Evolutionary conservation across 1,140 invertebrate genomes (phyloP).

Genomic region (Ephestia elutella): DNA sequence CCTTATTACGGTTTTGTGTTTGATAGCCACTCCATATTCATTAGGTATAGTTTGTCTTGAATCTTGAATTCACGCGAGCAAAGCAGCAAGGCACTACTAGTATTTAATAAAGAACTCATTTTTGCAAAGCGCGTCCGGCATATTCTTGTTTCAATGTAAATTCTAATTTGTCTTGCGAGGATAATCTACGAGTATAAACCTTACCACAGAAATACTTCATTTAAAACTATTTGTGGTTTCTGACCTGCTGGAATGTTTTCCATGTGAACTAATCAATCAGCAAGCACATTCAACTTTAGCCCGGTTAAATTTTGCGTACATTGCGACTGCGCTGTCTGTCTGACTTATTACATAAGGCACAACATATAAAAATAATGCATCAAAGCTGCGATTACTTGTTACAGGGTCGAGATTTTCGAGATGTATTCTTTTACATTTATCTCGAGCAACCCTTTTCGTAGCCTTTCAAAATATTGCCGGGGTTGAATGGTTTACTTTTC

Average conservation of each 20-base stretch:
- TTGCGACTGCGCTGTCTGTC: conserved; percentile 20
- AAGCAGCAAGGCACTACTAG: too few relatives aligned
- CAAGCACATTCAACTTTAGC: conserved; percentile 23
- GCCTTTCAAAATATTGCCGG: neutral
- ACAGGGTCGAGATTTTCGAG: neutral
- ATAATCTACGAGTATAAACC: too few relatives aligned
- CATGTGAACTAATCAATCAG: conserved; percentile 19
- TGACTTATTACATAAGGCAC: conserved; percentile 9
- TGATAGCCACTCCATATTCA: too few relatives aligned
- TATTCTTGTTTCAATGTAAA: too few relatives aligned
- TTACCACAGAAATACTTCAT: too few relatives aligned
- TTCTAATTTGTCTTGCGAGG: too few relatives aligned
- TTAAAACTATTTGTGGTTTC: too few relatives aligned
- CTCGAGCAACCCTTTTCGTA: neutral
- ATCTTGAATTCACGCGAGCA: too few relatives aligned
- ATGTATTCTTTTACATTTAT: neutral
- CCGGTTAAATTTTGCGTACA: conserved; percentile 20
- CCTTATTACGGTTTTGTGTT: too few relatives aligned
- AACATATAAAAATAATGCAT: neutral
- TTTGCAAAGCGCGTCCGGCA: too few relatives aligned
- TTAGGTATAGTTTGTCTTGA: too few relatives aligned
- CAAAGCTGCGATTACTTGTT: neutral
- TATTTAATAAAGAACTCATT: too few relatives aligned
- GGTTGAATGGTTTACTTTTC: neutral
- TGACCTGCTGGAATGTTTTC: neutral